Evolutionary conservation across 2,113 vertebrate genomes (phyloP).

Genomic region (Alces alces): DNA sequence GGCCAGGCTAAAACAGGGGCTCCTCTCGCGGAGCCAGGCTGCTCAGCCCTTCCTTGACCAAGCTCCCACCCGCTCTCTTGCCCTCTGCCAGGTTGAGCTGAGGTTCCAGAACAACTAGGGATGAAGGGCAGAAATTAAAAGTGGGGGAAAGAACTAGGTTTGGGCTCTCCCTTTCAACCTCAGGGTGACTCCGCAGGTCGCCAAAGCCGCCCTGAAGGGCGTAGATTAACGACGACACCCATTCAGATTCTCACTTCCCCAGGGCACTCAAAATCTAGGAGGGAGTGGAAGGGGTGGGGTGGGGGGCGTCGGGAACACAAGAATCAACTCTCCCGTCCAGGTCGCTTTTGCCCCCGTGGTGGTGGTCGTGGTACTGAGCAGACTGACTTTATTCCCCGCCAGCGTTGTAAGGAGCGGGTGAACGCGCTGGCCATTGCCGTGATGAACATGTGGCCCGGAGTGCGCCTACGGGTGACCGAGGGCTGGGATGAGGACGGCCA

Average conservation of each 20-base stretch:
- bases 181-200: not conserved
- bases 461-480: constrained; percentile 93
- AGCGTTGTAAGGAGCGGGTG: constrained; percentile 97
- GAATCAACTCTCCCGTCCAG: not conserved
- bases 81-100: not conserved
- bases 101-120: not conserved
- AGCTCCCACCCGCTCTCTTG: not conserved
- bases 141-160: not conserved
- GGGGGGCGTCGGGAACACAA: not conserved
- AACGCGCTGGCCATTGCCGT: constrained; percentile 95
- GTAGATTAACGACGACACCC: not conserved
- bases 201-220: not conserved
- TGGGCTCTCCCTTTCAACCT: not conserved
- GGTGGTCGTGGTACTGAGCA: not conserved
- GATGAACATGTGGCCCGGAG: constrained; percentile 98
- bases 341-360: not conserved
- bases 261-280: not conserved
- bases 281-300: not conserved
- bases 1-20: constrained; percentile 47
- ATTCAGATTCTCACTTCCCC: not conserved
- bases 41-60: not conserved
- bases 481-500: constrained; percentile 99
- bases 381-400: not conserved
- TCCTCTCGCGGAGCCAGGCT: constrained; percentile 19
- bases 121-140: not conserved